Percentiles rank a stretch among this genome's conserved stretches.
These are phyloP conservation scores for Siniperca scherzeri DNA, from an alignment of 2,797 vertebrate genomes.

Conservation along the genomic window DNA sequence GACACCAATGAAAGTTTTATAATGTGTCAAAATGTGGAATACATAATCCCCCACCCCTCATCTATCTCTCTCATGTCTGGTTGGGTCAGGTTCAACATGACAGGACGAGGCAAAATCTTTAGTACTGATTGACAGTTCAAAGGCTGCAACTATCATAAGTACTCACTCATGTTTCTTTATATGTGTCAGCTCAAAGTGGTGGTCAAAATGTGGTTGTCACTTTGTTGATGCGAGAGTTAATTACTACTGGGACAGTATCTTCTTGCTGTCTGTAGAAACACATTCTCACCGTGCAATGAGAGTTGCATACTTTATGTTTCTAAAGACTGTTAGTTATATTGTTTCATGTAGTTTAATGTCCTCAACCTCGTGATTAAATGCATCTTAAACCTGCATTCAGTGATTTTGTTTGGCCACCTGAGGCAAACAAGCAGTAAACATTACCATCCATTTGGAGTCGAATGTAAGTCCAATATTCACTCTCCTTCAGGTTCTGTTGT, in stretches of 20 bases:
- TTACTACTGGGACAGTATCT: conserved; percentile 20
- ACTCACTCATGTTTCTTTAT: conserved; percentile 58
- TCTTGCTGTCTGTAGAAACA: not conserved
- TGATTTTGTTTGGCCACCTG: conserved; percentile 4
- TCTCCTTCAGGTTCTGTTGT: not conserved
- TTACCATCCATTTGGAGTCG: not conserved
- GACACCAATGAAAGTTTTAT: conserved; percentile 59
- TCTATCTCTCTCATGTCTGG: conserved; percentile 80
- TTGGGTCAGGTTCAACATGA: conserved; percentile 89
- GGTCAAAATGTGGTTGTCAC: conserved; percentile 43
- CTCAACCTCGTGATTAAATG: not conserved
- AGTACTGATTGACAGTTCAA: conserved; percentile 73
- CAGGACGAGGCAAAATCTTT: conserved; percentile 87
- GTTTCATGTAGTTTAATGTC: not conserved
- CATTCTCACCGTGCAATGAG: not conserved
- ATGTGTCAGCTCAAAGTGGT: conserved; percentile 34
- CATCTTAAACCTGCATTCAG: not conserved
- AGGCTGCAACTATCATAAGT: conserved; percentile 71
- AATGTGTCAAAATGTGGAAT: conserved; percentile 49
- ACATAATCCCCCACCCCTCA: conserved; percentile 32
- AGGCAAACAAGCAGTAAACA: conserved; percentile 1
- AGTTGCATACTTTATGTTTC: not conserved
- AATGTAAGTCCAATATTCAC: not conserved
- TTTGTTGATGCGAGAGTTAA: conserved; percentile 30
- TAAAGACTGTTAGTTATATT: not conserved